Evolutionary conservation across 2,113 vertebrate species (phyloP), one percentile per base, ranked within the genome.

Genomic region (Mastomys natalensis): DNA sequence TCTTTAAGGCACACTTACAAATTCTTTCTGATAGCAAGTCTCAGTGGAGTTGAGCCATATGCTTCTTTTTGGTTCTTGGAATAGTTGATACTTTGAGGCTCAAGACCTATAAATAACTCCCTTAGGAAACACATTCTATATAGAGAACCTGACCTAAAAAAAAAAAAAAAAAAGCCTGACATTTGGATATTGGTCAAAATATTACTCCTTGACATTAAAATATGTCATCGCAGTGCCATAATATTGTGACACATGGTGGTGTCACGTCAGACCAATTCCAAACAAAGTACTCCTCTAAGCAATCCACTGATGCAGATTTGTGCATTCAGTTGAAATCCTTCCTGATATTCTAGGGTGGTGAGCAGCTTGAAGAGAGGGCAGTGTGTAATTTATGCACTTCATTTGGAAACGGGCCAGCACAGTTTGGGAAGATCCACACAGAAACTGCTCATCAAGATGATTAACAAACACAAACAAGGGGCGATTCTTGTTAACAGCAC

Each of bases 401-500:
- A 73, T 93, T 96, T 98, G 98, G 98, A 97, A 95, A 95, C 92
- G 45, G 94, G 97, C 98, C 97, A 98, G 84, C 62, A 51, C 95
- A 84, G 95, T 95, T 97, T 97, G 94, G 92, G 92, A 96, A 89
- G 96, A 97, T 96, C 13, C 7, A 96, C 95, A 95, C 58, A 93
- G 92, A 95, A 98, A 98, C 95, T 97, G 95, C 95, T 98, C 96
- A 97, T 98, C 96, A 97, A 91, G 97, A 96, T 97, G 96, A 98
- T 96, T 97, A 98, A 97, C 95, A 95, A 89, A 97, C 89, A 95
- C 95, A 98, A 98, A 98, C 97, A 97, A 97, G 95, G 92, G 94
- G 84, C 78, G 93, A 93, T 95, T 96, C 97, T 97, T 95, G 97
- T 96, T 97, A 97, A 96, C 86, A 97, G 89, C 78, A 92, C 92